A percentile compares a stretch with the other conserved stretches of the same genome.
Conservation (phyloP, 2,797 vertebrate species). For the Karalla daura region DNA sequence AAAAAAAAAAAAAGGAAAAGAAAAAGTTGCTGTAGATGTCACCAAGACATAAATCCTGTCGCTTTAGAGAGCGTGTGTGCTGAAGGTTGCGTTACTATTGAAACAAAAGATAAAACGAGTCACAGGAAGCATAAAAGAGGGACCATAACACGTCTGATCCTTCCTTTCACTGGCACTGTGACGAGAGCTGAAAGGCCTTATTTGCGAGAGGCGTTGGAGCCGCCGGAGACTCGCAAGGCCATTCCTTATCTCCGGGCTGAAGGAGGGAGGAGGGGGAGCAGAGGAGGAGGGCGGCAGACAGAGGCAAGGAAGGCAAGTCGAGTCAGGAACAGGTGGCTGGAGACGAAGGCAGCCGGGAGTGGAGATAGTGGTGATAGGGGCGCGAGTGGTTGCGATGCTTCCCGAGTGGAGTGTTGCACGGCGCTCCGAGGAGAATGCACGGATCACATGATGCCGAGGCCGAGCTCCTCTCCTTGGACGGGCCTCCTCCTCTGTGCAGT, state of each 20-base stretch:
- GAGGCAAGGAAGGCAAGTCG: slow-evolving; percentile 60
- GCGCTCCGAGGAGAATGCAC: slow-evolving; percentile 42
- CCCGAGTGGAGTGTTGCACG: slow-evolving; percentile 24
- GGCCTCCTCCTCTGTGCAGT: slow-evolving; percentile 41
- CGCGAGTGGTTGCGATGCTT: slow-evolving; percentile 53
- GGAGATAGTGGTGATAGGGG: slow-evolving; percentile 53
- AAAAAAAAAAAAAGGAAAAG: no score
- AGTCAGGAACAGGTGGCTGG: slow-evolving; percentile 68
- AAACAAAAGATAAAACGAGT: slow-evolving; percentile 58
- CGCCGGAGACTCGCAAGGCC: slow-evolving; percentile 45
- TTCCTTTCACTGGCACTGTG: slow-evolving; percentile 68
- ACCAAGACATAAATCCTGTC: slow-evolving; percentile 41
- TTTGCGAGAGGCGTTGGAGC: slow-evolving; percentile 67
- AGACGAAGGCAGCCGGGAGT: slow-evolving; percentile 52
- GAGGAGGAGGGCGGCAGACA: no score
- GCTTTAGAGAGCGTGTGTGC: slow-evolving; percentile 48
- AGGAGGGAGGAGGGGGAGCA: no score
- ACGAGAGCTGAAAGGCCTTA: slow-evolving; percentile 65
- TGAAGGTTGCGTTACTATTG: slow-evolving; percentile 47
- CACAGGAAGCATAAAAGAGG: slow-evolving; percentile 43
- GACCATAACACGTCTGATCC: slow-evolving; percentile 51
- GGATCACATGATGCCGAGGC: slow-evolving; percentile 72
- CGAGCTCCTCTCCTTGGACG: slow-evolving; percentile 40
- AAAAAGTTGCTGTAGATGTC: slow-evolving; percentile 34
- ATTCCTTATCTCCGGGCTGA: slow-evolving; percentile 71